Evolutionary conservation across 2,888 invertebrate genomes (phyloP).

Genomic region (Dione juno): DNA sequence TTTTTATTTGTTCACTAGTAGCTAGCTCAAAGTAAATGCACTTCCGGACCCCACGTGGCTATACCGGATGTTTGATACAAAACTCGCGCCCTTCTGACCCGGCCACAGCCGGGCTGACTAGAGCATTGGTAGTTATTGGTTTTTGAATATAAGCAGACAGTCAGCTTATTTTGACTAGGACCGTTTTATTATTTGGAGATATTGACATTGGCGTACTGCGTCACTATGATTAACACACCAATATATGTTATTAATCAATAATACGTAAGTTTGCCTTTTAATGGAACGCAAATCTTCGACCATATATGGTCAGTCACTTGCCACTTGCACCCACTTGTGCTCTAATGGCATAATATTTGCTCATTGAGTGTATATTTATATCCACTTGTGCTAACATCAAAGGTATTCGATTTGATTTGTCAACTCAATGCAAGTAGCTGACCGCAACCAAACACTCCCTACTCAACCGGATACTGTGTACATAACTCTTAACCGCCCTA

Average conservation of each 20-base stretch:
- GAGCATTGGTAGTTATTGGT: slow-evolving; percentile 26
- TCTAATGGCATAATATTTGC: neutral
- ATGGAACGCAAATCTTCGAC: too few species aligned
- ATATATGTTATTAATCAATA: too few species aligned
- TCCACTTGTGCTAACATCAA: neutral
- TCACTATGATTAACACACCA: too few species aligned
- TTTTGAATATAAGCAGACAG: neutral
- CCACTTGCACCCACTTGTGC: neutral
- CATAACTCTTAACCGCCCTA: slow-evolving; percentile 11
- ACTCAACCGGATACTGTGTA: slow-evolving; percentile 11
- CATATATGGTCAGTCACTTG: neutral
- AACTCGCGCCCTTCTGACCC: slow-evolving; percentile 32
- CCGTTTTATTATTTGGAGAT: neutral
- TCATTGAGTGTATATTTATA: neutral
- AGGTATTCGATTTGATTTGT: slow-evolving; percentile 21
- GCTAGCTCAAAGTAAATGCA: slow-evolving; percentile 23
- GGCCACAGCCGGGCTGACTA: slow-evolving; percentile 31
- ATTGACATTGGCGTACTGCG: too few species aligned
- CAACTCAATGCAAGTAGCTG: slow-evolving; percentile 19
- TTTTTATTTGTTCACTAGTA: slow-evolving; percentile 9
- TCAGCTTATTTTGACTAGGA: neutral
- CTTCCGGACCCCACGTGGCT: slow-evolving; percentile 29
- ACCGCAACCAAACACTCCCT: slow-evolving; percentile 17
- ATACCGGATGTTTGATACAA: slow-evolving; percentile 37
- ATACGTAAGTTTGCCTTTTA: too few species aligned